Percentiles rank a stretch among this genome's conserved stretches.
phyloP scores from a whole-genome alignment of 2,797 vertebrate genomes.

The Parauchenoglanis punctatus region DNA sequence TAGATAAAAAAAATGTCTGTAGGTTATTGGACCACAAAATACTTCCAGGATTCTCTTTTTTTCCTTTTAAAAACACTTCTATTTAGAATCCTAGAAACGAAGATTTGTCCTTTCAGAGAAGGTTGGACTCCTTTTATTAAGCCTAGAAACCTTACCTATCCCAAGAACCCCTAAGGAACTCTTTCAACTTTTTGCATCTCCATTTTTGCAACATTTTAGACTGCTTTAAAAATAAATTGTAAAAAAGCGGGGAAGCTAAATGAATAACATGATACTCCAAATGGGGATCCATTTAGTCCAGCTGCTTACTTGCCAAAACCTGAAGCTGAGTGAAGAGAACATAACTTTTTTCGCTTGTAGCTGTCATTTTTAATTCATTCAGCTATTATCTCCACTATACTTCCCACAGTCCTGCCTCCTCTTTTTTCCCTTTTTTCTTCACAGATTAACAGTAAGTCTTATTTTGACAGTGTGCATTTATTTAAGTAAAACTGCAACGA shows the following conservation, averaged over 20 bases:
- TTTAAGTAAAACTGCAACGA: background rate
- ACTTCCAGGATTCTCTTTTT: background rate
- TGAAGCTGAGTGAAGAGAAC: slow-evolving; percentile 8
- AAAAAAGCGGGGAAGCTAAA: background rate
- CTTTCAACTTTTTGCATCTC: background rate
- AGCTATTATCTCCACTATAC: background rate
- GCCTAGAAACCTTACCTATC: background rate
- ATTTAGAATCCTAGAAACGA: background rate
- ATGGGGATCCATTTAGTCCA: background rate
- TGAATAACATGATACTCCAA: background rate
- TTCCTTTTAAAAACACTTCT: too few species aligned
- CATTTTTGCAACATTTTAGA: background rate
- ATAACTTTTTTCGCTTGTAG: slow-evolving; percentile 3
- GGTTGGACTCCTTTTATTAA: background rate
- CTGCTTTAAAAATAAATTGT: background rate
- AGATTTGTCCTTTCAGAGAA: background rate
- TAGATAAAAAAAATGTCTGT: background rate
- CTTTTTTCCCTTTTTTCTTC: background rate
- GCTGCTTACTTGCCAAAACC: background rate
- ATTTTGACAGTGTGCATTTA: background rate
- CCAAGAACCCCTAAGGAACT: background rate
- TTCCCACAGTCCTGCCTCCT: background rate
- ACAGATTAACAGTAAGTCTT: background rate
- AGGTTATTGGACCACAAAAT: background rate
- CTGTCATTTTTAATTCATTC: slow-evolving; percentile 14